phyloP scores from a whole-genome alignment of 2,888 invertebrate genomes.

The Cheilosia grossa region DNA sequence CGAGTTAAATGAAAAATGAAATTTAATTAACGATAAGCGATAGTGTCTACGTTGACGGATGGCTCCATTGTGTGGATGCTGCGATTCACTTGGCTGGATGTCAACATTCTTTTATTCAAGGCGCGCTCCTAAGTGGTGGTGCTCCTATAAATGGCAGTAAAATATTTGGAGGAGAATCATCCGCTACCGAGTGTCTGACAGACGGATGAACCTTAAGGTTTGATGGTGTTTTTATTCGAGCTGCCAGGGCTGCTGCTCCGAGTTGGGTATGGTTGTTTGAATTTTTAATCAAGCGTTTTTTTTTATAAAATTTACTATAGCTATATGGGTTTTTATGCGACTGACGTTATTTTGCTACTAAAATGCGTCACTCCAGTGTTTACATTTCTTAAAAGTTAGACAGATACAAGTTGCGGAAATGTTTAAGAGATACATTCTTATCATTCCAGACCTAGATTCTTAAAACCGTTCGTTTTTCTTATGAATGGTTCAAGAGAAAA shows the following conservation, averaged over 20 bases:
- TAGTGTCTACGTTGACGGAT: constrained; percentile 72
- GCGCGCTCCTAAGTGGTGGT: constrained; percentile 51
- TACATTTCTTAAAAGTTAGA: too few species aligned
- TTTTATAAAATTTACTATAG: too few species aligned
- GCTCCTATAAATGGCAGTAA: constrained; percentile 57
- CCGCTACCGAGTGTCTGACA: constrained; percentile 10
- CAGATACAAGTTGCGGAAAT: too few species aligned
- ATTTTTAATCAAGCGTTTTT: too few species aligned
- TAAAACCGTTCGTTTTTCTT: too few species aligned
- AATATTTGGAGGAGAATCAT: constrained; percentile 29
- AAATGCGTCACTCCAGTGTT: too few species aligned
- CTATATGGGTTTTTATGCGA: too few species aligned
- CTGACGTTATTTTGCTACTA: too few species aligned
- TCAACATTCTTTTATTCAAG: constrained; percentile 45
- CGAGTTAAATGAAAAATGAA: constrained; percentile 75
- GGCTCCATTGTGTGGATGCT: constrained; percentile 64
- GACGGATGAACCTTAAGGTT: constrained; percentile 54
- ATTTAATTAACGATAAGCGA: constrained; percentile 75
- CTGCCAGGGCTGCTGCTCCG: neutral
- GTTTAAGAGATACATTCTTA: too few species aligned
- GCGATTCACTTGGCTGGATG: constrained; percentile 58
- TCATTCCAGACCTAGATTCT: too few species aligned
- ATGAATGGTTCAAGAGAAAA: too few species aligned
- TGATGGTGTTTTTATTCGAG: constrained; percentile 56
- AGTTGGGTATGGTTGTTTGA: too few species aligned